Percentiles rank a stretch among this genome's conserved stretches.
Evolutionary conservation across 1,140 invertebrate species (phyloP).

Genomic region (Thaumatotibia leucotreta): DNA sequence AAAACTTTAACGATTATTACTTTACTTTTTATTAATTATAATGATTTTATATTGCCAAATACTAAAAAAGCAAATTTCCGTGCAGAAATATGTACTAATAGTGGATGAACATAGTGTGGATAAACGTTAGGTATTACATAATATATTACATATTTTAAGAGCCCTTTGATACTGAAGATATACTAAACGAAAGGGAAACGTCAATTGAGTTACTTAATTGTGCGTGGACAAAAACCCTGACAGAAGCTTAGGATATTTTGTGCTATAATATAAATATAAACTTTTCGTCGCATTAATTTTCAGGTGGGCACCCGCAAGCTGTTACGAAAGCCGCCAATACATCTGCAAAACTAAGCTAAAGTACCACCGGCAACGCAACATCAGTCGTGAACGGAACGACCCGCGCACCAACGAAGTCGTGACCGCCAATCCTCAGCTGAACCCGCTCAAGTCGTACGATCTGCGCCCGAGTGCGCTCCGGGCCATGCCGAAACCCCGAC

Average conservation of each 20-base stretch:
- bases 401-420: constrained; percentile 56
- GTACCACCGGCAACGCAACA: constrained; percentile 55
- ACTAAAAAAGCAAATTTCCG: too few relatives aligned
- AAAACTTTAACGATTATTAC: constrained; percentile 10
- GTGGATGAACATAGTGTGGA: too few relatives aligned
- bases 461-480: constrained; percentile 40
- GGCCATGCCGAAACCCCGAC: constrained; percentile 27
- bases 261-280: too few relatives aligned
- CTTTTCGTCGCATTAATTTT: constrained; percentile 30
- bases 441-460: constrained; percentile 55
- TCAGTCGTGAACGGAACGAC: constrained; percentile 57
- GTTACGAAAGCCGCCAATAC: constrained; percentile 79
- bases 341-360: constrained; percentile 80
- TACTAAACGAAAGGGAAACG: too few relatives aligned
- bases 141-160: too few relatives aligned
- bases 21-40: not conserved
- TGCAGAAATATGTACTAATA: too few relatives aligned
- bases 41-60: not conserved
- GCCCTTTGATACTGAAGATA: too few relatives aligned
- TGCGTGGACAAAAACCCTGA: too few relatives aligned
- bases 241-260: too few relatives aligned
- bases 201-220: too few relatives aligned
- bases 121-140: too few relatives aligned
- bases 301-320: constrained; percentile 80
- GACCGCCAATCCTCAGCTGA: constrained; percentile 47